Conservation (phyloP, 2,797 vertebrate species). For the Pristis pectinata region DNA sequence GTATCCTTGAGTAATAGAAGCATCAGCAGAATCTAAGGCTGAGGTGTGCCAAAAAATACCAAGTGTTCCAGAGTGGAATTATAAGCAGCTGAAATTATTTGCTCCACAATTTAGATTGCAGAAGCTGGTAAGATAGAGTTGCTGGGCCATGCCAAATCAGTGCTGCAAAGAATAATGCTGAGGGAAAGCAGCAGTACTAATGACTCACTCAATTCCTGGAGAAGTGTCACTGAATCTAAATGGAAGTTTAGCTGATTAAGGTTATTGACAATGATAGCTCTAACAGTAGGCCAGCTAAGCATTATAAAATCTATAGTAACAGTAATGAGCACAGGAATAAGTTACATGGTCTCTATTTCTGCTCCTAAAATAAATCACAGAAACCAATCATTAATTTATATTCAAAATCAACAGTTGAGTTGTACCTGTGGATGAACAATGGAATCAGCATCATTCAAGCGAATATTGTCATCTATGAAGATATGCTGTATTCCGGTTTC, state of each 20-base stretch:
- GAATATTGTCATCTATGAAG: constrained; percentile 85
- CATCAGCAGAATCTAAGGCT: not conserved
- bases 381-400: not conserved
- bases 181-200: not conserved
- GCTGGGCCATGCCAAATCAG: not conserved
- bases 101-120: not conserved
- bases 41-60: not conserved
- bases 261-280: not conserved
- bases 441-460: constrained; percentile 65
- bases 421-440: constrained; percentile 74
- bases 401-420: not conserved
- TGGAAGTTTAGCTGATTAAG: not conserved
- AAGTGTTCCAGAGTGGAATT: not conserved
- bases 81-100: not conserved
- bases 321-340: not conserved
- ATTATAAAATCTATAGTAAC: not conserved
- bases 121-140: not conserved
- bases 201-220: not conserved
- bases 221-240: not conserved
- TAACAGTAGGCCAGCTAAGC: not conserved
- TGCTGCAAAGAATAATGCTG: not conserved
- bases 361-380: not conserved
- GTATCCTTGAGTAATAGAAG: not conserved
- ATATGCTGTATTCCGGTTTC: constrained; percentile 74
- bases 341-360: not conserved